Conservation (phyloP, 2,797 vertebrate species). For the Ceyx erithaca region DNA sequence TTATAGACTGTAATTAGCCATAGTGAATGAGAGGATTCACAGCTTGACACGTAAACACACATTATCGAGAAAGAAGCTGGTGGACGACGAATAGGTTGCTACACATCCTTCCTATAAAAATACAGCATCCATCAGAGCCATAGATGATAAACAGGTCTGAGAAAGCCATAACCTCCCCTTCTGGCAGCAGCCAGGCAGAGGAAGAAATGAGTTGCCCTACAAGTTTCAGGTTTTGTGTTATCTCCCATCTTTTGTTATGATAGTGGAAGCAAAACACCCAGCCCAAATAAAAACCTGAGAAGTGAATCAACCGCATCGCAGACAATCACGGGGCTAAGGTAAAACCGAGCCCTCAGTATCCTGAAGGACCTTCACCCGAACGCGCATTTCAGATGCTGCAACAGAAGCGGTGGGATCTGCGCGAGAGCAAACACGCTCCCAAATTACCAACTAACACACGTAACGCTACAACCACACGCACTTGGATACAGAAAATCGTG, state of each 20-base stretch:
- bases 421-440: not conserved
- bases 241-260: not conserved
- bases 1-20: not conserved
- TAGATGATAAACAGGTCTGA: not conserved
- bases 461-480: not conserved
- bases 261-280: not conserved
- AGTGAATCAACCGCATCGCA: not conserved
- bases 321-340: not conserved
- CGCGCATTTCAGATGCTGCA: not conserved
- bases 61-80: not conserved
- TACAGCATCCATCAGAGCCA: not conserved
- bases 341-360: not conserved
- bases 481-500: not conserved
- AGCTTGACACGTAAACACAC: not conserved
- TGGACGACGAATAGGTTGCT: rapidly evolving
- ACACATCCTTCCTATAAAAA: not conserved
- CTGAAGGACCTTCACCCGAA: not conserved
- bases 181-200: not conserved
- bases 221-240: not conserved
- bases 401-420: not conserved
- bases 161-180: not conserved
- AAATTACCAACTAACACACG: not conserved
- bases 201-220: not conserved
- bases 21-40: not conserved
- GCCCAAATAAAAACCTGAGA: not conserved